Evolutionary conservation across 2,797 vertebrate species (phyloP).

Genomic region (Astyanax mexicanus): DNA sequence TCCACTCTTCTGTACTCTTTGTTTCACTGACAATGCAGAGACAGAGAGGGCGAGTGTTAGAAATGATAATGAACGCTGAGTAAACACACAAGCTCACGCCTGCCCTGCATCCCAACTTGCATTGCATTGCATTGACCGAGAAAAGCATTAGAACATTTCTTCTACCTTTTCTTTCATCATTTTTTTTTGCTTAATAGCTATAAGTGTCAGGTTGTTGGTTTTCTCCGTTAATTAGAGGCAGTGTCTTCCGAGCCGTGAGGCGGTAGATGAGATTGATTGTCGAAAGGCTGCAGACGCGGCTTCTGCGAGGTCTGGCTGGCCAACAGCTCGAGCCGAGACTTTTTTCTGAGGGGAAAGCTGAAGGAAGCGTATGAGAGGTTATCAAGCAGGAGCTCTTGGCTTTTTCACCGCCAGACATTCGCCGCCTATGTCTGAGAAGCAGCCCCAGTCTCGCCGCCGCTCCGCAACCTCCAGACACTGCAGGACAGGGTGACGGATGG

Average conservation of each 20-base stretch:
- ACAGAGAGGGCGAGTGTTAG: neutral
- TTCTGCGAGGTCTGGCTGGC: neutral
- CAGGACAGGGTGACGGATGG: conserved; percentile 56
- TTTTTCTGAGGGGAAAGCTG: neutral
- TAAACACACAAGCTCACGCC: neutral
- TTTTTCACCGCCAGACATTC: conserved; percentile 38
- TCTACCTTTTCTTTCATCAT: neutral
- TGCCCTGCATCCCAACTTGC: neutral
- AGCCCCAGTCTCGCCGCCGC: conserved; percentile 39
- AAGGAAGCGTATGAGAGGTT: conserved; percentile 12
- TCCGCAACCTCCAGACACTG: conserved; percentile 52
- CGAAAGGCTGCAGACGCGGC: conserved; percentile 1
- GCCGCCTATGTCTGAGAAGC: conserved; percentile 48
- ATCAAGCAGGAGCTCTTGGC: conserved; percentile 34
- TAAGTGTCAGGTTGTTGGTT: conserved; percentile 8
- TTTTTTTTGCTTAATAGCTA: no score
- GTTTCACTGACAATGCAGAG: neutral
- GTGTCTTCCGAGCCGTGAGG: neutral
- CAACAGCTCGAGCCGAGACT: neutral
- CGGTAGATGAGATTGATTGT: conserved; percentile 9
- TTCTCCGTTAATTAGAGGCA: conserved; percentile 33
- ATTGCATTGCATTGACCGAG: no score
- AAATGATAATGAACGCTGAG: neutral
- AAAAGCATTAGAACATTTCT: neutral
- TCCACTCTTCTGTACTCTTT: neutral